Conservation (phyloP, 2,797 vertebrate species). For the Mus minutoides region DNA sequence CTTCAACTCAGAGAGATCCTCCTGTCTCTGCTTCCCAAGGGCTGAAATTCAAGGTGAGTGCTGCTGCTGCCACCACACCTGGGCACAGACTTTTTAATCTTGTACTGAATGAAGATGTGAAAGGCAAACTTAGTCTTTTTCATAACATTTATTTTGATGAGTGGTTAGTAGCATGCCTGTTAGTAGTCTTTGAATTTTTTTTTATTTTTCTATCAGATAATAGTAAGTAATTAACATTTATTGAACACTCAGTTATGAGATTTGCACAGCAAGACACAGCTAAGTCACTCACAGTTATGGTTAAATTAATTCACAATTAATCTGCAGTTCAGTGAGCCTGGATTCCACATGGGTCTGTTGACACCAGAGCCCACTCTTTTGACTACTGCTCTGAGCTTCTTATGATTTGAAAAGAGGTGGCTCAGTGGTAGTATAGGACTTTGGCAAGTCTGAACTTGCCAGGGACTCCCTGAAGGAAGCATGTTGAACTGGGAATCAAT, state of each 20-base stretch:
- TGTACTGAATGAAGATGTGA: background rate
- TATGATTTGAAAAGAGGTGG: background rate
- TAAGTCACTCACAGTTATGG: background rate
- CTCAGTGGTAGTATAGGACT: background rate
- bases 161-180: background rate
- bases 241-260: background rate
- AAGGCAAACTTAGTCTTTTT: background rate
- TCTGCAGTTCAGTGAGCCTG: background rate
- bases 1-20: background rate
- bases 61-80: background rate
- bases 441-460: too few species aligned
- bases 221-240: slow-evolving; percentile 2
- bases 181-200: background rate
- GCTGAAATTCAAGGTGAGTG: background rate
- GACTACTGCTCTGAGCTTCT: background rate
- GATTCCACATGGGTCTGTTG: background rate
- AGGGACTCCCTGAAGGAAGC: too few species aligned
- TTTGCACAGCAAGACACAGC: background rate
- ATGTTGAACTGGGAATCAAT: too few species aligned
- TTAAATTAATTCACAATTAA: background rate
- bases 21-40: background rate
- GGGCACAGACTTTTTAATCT: background rate
- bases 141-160: background rate
- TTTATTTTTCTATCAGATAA: background rate
- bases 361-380: background rate